phyloP scores from a whole-genome alignment of 2,113 vertebrate species.

The Lucifuga dentata region DNA sequence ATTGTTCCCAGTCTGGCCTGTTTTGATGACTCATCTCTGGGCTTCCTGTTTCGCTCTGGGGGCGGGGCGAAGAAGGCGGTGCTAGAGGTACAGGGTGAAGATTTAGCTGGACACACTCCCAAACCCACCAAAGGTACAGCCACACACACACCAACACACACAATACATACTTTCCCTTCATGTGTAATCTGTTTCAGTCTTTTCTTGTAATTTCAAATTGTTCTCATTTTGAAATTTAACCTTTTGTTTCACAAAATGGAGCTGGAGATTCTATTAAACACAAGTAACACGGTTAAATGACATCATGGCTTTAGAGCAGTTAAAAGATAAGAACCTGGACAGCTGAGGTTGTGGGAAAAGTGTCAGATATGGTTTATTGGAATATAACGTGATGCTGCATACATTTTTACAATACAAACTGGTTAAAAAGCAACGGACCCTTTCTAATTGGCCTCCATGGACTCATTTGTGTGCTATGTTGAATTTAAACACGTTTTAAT shows the following conservation, averaged over 20 bases:
- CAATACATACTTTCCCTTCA: neutral
- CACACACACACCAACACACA: neutral
- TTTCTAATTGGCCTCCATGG: conserved; percentile 63
- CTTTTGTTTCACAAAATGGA: too few relatives aligned
- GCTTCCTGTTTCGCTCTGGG: conserved; percentile 80
- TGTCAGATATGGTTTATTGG: conserved; percentile 47
- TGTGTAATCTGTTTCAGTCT: too few relatives aligned
- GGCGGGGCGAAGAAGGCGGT: conserved; percentile 69
- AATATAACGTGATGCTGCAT: conserved; percentile 38
- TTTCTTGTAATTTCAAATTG: too few relatives aligned
- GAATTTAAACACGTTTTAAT: too few relatives aligned
- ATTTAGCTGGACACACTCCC: neutral
- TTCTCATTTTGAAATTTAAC: too few relatives aligned
- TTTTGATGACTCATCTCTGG: conserved; percentile 89
- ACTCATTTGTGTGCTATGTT: conserved; percentile 37
- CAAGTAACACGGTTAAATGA: too few relatives aligned
- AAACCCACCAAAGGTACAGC: conserved; percentile 75
- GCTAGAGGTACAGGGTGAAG: conserved; percentile 73
- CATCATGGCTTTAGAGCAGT: too few relatives aligned
- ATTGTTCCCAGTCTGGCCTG: conserved; percentile 93
- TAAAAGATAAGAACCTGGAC: conserved; percentile 45
- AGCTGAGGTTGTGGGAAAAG: conserved; percentile 53
- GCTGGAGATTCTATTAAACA: too few relatives aligned
- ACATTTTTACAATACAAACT: conserved; percentile 37
- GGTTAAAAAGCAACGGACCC: conserved; percentile 33